Base-by-base conservation (phyloP, 2,797 vertebrate genomes). In the Tangara arthus region DNA sequence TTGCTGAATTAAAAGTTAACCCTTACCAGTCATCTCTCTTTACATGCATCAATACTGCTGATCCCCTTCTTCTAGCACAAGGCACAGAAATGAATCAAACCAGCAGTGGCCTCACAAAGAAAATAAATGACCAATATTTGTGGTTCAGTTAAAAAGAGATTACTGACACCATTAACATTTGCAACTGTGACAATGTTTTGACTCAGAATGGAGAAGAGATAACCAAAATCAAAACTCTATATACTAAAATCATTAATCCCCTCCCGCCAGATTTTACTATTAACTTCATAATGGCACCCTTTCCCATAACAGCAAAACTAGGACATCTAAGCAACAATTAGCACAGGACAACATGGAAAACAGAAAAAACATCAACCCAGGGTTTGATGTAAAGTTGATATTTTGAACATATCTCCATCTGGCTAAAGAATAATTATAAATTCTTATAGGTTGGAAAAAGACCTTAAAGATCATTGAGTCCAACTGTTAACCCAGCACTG, bases 1-100 rank as follows among this genome's bases (percentile, higher is more conserved):
- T 63, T 53, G n/a, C 79, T 70, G 94, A 91, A 96, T 86, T 91
- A 86, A 52, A 95, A 91, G 7, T 77, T 83, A 93, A 96, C 82
- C 37, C 76, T 70, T 75, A n/a, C 15, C 4, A 86, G 47, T 63
- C 32, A 16, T 44, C 34, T 72, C 75, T 70, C 37, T 39, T 91
- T 72, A 65, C 9, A 55, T 9, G 22, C 77, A 61, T 37, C 53
- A 82, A 32, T 76, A 55, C 56, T 37, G 23, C 39, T 30, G 13
- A 92, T 60, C 46, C 12, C 44, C 47, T n/a, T 59, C 41, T 66
- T 61, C 73, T 52, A 91, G 39, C 32, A 55, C 12, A 46, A 89
- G 82, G n/a, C 12, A 79, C 2, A 3, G 24, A 41, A 23, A 70
- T 22, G 47, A 89, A 79, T 64, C 34, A 84, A 70, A 92, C 12